Base-by-base conservation (phyloP, 1,140 invertebrate genomes). In the roundworm (Caenorhabditis elegans) region DNA sequence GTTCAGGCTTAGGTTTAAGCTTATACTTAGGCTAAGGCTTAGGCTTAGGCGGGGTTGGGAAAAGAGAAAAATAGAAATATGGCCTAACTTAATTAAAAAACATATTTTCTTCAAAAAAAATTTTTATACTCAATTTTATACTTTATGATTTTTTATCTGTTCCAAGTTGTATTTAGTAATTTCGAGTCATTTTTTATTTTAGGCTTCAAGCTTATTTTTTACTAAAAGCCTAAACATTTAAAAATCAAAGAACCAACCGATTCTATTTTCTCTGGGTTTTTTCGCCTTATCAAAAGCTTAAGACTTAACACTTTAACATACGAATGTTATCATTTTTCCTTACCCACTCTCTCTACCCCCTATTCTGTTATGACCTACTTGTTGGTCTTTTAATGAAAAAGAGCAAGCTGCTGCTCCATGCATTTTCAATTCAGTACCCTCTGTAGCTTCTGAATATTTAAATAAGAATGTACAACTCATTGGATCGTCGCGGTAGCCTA, bases 401-500 rank as follows among this genome's bases (percentile, higher is more conserved):
- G 49, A 53, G 49, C 49, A 34, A 60, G n/a, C 6, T 22, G 6
- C 15, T 24, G 19, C 5, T 53, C 19, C n/a, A 70, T 70, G 60
- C 60, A 70, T 70, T 70, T 34, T 26, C 51, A 11, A 8, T 34
- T 34, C 24, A 0, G 3, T 17, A 11, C 28, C 53, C 17, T n/a
- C 53, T 43, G 22, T 34, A 17, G 4, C 26, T 15, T 60, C 53
- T 19, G 47, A 17, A 10, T 26, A 24, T 26, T 19, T 26, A 24
- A 19, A 26, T 53, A n/a, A 53, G n/a, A 70, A 70, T 70, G 60
- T 39, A 70, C 60, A 70, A 70, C 39, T 70, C 34, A 70, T 39
- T 70, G 60, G 60, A 70, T 39, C 60, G 60, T 70, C 60, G 60
- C 28, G 53, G 53, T 60, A 60, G 53, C 39, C 28, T 39, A 70